These are phyloP conservation scores for Phallusia fumigata DNA, from an alignment of 23 tunicate genomes.

Conservation along the genomic window DNA sequence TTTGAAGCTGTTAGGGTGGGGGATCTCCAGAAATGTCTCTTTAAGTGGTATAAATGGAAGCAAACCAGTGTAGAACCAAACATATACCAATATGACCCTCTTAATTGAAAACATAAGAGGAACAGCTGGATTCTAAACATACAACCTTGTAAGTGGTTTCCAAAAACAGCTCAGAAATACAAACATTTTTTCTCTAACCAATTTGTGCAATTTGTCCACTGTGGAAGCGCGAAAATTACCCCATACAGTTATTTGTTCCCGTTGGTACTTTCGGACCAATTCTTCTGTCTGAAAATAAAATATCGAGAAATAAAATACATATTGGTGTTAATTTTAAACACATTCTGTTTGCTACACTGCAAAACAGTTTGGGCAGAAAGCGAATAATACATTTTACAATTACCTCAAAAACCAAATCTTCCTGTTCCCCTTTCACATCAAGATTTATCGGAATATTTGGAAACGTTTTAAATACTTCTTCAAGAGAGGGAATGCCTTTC, in stretches of 20 bases:
- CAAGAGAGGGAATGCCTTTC: conserved; percentile 50
- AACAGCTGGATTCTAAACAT: conserved; percentile 63
- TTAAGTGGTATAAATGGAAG: conserved; percentile 81
- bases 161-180: background rate
- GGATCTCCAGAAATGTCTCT: conserved; percentile 67
- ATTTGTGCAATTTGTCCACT: conserved; percentile 47
- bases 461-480: conserved; percentile 69
- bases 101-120: conserved; percentile 69
- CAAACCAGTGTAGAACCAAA: conserved; percentile 76
- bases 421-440: conserved; percentile 67
- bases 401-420: conserved; percentile 67
- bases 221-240: conserved; percentile 60
- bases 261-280: conserved; percentile 53
- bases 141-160: background rate
- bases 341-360: too few relatives aligned
- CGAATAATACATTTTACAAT: too few relatives aligned
- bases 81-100: conserved; percentile 40
- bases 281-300: conserved; percentile 35
- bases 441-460: conserved; percentile 75
- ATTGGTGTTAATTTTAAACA: too few relatives aligned
- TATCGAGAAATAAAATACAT: too few relatives aligned
- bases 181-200: background rate
- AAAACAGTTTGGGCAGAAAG: background rate
- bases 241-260: conserved; percentile 82
- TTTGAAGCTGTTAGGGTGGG: conserved; percentile 21